Conservation (phyloP, 2,797 vertebrate species). For the Eulemur rubriventer region DNA sequence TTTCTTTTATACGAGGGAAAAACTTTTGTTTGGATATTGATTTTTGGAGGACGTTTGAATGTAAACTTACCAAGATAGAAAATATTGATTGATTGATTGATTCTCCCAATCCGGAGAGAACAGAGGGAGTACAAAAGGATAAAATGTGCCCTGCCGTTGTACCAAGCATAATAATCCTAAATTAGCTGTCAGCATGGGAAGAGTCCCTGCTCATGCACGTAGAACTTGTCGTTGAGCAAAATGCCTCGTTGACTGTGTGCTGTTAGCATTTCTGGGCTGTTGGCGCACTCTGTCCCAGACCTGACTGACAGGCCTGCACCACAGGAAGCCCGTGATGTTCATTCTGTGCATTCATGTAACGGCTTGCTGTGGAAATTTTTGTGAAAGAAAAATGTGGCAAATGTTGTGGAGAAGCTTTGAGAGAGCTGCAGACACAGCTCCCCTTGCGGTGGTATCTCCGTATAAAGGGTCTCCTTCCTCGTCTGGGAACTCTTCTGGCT, state of each 20-base stretch:
- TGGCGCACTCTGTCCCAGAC: background rate
- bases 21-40: background rate
- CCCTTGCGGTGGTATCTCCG: too few relatives aligned
- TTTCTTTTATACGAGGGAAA: background rate
- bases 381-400: background rate
- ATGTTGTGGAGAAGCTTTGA: background rate
- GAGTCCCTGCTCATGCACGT: rapidly evolving
- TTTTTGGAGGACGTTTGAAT: background rate
- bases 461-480: background rate
- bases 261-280: background rate
- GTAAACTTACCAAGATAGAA: background rate
- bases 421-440: background rate
- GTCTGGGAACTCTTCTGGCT: too few relatives aligned
- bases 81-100: background rate
- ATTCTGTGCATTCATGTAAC: background rate
- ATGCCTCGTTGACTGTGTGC: background rate
- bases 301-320: background rate
- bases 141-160: background rate
- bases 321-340: background rate
- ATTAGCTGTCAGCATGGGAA: background rate
- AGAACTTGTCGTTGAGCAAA: background rate
- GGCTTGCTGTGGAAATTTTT: background rate
- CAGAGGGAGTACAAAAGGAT: background rate
- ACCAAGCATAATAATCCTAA: background rate
- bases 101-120: background rate